phyloP scores from a whole-genome alignment of 2,797 vertebrate genomes.

The Erethizon dorsatum region DNA sequence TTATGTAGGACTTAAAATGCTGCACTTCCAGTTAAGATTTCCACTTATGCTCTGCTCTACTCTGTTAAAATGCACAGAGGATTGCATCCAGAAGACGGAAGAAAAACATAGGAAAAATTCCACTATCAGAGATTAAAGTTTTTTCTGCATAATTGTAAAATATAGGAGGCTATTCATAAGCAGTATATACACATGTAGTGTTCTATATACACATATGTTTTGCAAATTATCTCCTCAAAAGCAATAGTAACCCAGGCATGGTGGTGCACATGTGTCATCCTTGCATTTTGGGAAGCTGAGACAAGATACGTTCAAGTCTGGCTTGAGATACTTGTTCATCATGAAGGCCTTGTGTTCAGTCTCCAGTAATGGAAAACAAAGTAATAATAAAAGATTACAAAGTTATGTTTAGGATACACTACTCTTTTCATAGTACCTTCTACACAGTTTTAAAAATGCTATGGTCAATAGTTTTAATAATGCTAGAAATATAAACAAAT shows the following conservation, averaged over 20 bases:
- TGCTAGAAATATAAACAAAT: constrained; percentile 15
- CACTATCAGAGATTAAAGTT: background rate
- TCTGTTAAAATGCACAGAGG: background rate
- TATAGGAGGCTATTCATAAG: background rate
- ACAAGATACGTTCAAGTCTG: background rate
- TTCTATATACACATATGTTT: background rate
- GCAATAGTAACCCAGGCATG: background rate
- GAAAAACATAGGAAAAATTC: constrained; percentile 28
- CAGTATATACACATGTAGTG: background rate
- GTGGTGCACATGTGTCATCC: background rate
- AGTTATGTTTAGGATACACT: constrained; percentile 24
- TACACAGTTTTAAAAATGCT: background rate
- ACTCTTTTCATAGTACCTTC: background rate
- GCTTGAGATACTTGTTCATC: background rate
- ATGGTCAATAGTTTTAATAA: constrained; percentile 1
- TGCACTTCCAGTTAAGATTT: background rate
- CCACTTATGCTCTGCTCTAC: background rate
- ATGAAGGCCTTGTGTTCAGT: background rate
- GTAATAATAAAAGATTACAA: background rate
- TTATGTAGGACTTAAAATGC: background rate
- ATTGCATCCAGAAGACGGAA: background rate
- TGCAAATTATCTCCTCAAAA: constrained; percentile 38
- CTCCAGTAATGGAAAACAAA: background rate
- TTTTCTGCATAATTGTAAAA: constrained; percentile 30
- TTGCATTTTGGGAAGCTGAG: background rate